Conservation (phyloP, 2,113 vertebrate genomes). For the Platysternon megacephalum region DNA sequence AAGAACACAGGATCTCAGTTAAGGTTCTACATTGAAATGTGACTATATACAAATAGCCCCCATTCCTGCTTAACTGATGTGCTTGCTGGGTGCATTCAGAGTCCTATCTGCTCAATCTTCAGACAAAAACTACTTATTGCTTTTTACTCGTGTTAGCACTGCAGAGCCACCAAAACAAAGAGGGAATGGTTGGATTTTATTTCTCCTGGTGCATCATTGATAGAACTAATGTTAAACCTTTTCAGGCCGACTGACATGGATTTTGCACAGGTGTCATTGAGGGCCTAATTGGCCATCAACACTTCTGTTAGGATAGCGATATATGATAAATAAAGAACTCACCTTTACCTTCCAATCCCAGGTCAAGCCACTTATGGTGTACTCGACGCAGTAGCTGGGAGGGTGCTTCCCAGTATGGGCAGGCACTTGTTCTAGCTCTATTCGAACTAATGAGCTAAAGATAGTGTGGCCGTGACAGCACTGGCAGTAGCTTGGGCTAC, state of each 20-base stretch:
- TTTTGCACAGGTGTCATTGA: neutral
- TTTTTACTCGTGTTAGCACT: neutral
- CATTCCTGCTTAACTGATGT: neutral
- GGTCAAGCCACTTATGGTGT: neutral
- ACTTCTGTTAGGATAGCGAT: neutral
- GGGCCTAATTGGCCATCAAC: neutral
- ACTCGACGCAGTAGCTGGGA: neutral
- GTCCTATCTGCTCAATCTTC: neutral
- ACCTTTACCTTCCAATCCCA: neutral
- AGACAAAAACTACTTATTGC: neutral
- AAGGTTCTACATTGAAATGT: neutral
- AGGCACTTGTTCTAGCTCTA: neutral
- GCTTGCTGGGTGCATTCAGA: neutral
- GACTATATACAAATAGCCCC: neutral
- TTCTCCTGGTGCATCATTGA: fast-evolving
- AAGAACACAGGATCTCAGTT: neutral
- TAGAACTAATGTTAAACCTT: neutral
- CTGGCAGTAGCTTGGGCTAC: neutral
- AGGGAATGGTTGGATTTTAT: neutral
- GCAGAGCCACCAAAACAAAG: neutral
- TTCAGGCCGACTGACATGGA: neutral
- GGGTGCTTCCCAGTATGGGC: neutral
- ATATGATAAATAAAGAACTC: neutral
- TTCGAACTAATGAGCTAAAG: neutral
- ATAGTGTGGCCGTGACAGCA: neutral